A percentile compares a stretch with the other conserved stretches of the same genome.
Evolutionary conservation across 2,113 vertebrate genomes (phyloP).

Genomic region (Elephas maximus): DNA sequence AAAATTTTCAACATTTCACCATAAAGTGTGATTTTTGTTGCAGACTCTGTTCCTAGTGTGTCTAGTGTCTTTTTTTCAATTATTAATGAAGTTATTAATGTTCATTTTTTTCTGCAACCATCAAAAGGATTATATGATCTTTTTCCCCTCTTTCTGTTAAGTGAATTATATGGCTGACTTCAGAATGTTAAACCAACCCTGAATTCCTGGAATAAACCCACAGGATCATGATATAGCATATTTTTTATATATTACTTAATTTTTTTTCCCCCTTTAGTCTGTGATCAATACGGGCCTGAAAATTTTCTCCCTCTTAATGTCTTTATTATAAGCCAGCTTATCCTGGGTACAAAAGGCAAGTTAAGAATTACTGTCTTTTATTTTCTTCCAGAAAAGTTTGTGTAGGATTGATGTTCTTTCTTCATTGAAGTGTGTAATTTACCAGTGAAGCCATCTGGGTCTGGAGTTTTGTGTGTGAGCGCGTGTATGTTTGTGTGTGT

Average conservation of each 20-base stretch:
- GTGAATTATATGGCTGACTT: neutral
- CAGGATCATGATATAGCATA: neutral
- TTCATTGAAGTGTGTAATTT: neutral
- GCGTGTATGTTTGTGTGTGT: neutral
- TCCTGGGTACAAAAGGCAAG: neutral
- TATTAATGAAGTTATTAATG: neutral
- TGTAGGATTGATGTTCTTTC: neutral
- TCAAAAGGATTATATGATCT: neutral
- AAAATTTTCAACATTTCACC: neutral
- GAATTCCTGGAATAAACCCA: neutral
- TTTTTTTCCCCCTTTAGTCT: neutral
- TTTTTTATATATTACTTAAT: neutral
- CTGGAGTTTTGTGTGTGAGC: neutral
- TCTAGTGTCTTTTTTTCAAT: neutral
- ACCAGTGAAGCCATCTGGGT: neutral
- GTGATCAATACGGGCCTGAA: neutral
- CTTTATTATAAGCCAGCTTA: neutral
- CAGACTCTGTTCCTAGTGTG: neutral
- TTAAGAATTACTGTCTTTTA: neutral
- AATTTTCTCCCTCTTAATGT: neutral
- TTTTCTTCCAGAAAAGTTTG: neutral
- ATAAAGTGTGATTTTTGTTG: neutral
- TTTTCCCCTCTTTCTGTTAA: neutral
- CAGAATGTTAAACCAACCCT: conserved; percentile 7
- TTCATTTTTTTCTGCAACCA: neutral